phyloP scores from a whole-genome alignment of 2,113 vertebrate genomes.

The Gallinago paraguaiae region DNA sequence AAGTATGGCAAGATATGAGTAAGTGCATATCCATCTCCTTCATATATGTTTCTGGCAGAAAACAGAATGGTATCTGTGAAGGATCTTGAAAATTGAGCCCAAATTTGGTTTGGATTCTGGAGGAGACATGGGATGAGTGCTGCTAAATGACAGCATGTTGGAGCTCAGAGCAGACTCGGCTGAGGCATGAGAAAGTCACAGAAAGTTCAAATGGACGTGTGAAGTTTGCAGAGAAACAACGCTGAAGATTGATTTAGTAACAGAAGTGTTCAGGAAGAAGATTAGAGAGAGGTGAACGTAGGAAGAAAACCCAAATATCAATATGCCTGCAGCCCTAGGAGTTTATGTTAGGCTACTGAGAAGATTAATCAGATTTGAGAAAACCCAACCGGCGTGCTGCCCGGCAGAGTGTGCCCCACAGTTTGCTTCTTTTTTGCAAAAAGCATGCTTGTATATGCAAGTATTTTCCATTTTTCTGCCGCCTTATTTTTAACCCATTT shows the following conservation, averaged over 20 bases:
- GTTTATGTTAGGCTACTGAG: conserved; percentile 39
- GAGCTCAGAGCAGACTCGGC: background rate
- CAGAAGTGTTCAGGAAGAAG: conserved; percentile 26
- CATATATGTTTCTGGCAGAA: background rate
- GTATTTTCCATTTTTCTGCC: conserved; percentile 40
- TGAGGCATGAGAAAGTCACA: background rate
- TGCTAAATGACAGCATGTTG: background rate
- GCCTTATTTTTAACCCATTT: conserved; percentile 60
- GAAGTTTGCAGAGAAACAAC: background rate
- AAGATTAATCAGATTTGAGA: conserved; percentile 49
- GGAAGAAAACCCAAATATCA: conserved; percentile 57
- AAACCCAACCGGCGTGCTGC: background rate
- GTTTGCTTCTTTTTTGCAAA: background rate
- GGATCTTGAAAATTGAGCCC: background rate
- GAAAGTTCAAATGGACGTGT: background rate
- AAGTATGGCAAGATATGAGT: background rate
- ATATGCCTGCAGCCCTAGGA: conserved; percentile 40
- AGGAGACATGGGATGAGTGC: background rate
- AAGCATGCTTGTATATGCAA: background rate
- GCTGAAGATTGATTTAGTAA: conserved; percentile 37
- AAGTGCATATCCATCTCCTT: background rate
- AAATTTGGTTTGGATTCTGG: background rate
- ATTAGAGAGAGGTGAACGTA: conserved; percentile 28
- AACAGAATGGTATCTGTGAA: background rate
- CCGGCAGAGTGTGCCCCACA: background rate